Conservation (phyloP, 2,113 vertebrate genomes). For the Corynorhinus townsendii region DNA sequence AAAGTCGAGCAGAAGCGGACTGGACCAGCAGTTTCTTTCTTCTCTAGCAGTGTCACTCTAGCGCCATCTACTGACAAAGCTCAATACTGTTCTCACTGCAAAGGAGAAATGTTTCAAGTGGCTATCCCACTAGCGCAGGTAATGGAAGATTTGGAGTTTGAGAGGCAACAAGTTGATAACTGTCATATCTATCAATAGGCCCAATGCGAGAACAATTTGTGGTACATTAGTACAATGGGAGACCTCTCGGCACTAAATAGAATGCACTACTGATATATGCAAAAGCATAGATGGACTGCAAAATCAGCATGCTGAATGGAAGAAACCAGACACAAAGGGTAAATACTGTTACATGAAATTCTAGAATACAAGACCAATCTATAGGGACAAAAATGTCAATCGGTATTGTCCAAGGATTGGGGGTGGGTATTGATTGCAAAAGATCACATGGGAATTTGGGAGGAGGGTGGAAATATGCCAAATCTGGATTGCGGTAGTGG, state of each 20-base stretch:
- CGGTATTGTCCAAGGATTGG: background rate
- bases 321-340: background rate
- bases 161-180: background rate
- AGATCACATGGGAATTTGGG: background rate
- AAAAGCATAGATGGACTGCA: background rate
- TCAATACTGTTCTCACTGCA: background rate
- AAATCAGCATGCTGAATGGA: background rate
- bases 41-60: background rate
- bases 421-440: background rate
- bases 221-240: background rate
- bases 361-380: background rate
- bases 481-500: background rate
- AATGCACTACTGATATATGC: background rate
- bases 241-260: background rate
- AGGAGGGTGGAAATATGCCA: background rate
- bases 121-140: background rate
- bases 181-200: background rate
- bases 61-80: constrained; percentile 27
- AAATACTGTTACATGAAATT: background rate
- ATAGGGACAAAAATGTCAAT: background rate
- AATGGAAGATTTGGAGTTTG: background rate
- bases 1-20: background rate
- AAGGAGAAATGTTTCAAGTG: background rate
- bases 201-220: background rate
- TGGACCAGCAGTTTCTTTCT: background rate